Evolutionary conservation across 2,888 invertebrate genomes (phyloP), one percentile per base, ranked within the genome.

Genomic region (Sipha maydis): DNA sequence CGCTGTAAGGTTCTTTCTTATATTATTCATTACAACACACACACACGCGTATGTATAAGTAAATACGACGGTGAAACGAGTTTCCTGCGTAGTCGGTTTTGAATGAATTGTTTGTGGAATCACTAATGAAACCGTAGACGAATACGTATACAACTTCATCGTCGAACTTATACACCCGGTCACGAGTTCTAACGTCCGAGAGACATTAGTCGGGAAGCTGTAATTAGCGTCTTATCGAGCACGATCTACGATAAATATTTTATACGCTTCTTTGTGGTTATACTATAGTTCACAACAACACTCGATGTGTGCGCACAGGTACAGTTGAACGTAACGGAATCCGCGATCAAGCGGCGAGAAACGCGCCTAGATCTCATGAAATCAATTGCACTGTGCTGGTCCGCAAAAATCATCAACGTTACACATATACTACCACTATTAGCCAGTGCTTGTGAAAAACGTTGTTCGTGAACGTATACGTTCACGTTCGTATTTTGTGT

Each of bases 41-140:
- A 19, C 38, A 38, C 14, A n/a, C n/a, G 19, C 34, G 19, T 11
- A 34, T n/a, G 17, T 19, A 54, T 38, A 28, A 17, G 56, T 54
- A 78, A 78, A 73, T 56, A 38, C 34, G 34, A 56, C 54, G 54
- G 73, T 17, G 3, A 34, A 76, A 76, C 84, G 61, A 76, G 76
- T 84, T 76, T 41, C 76, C 3, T 21, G 1, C 28, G 76, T 25
- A 34, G 48, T n/a, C 48, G 28, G 77, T 77, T 67, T 84, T 69
- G 48, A 85, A 85, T n/a, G 69, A 85, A 77, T 77, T 67, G 48
- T 77, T 21, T 19, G 67, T 67, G 48, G 41, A 41, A 84, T 67
- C 84, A 17, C 83, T 77, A 84, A 77, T 67, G 76, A 84, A 84
- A 76, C 76, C 14, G 25, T 84, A 67, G n/a, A 82, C 69, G 38